Evolutionary conservation across 2,888 invertebrate species (phyloP), one percentile per base, ranked within the genome.

Genomic region (Deroplatys truncata): DNA sequence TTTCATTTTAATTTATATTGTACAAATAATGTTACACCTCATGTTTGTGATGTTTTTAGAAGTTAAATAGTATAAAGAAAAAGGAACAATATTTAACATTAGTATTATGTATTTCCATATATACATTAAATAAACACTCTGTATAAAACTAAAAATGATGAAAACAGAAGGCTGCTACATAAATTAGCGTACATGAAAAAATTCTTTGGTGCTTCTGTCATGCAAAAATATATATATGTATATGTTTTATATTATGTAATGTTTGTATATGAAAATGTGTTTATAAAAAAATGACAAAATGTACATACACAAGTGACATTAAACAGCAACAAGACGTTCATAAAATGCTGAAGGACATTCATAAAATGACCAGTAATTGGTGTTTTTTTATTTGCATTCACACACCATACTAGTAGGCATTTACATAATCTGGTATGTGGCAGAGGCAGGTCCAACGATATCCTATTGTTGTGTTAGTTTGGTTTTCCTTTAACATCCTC

Each of bases 151-250:
- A 72, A 72, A 72, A 72, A 72, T 25, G 25, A 25, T 72, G 56
- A 20, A 72, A 72, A 72, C 56, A 72, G 56, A 72, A 72, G 20
- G 56, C 56, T 72, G 20, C 56, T 72, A 72, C 56, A 72, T 25
- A 72, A 72, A 72, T 72, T 16, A 72, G 56, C 56, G 7, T 72
- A 72, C 56, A 72, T 72, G 56, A 72, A 87, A 85, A 84, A 88
- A 82, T 84, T 88, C 88, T 88, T 88, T 88, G 88, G 88, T 88
- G 88, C 88, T 49, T 82, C 29, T 84, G 84, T 83, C 84, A 88
- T 88, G 88, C 88, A 88, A 88, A 88, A 88, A 88, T 88, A 88
- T 88, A 88, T 88, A 83, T 86, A 72, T 86, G n/a, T 86, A 85
- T 85, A 85, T 85, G 20, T 85, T 85, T 43, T 29, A 25, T 86